Evolutionary conservation across 2,113 vertebrate species (phyloP).

Genomic region (Toxotes chatareus): DNA sequence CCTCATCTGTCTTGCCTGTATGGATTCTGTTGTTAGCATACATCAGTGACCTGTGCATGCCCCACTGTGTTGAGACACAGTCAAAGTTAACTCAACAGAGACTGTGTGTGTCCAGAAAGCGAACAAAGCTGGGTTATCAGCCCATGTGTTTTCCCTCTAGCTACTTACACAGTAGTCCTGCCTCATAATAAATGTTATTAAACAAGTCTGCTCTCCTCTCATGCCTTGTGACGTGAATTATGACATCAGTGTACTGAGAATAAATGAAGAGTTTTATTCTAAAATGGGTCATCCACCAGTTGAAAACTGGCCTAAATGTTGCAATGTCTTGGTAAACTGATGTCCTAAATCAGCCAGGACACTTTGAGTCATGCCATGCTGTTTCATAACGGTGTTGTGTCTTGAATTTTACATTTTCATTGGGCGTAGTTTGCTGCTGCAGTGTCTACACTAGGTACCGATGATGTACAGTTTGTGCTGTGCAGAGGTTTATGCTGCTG

Average conservation of each 20-base stretch:
- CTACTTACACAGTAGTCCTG: slow-evolving; percentile 3
- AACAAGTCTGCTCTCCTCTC: slow-evolving; percentile 19
- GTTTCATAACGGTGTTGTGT: not conserved
- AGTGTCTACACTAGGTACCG: too few relatives aligned
- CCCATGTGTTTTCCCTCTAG: slow-evolving; percentile 52
- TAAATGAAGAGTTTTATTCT: slow-evolving; percentile 8
- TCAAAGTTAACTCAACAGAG: slow-evolving; percentile 22
- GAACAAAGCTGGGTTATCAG: slow-evolving; percentile 13
- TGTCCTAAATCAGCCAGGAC: not conserved
- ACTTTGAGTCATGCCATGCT: not conserved
- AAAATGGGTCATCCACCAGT: slow-evolving; percentile 6
- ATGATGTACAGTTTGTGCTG: too few relatives aligned
- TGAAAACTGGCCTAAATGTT: not conserved
- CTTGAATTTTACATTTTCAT: not conserved
- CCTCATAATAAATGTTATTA: slow-evolving; percentile 26
- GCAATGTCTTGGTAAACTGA: not conserved
- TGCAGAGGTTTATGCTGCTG: too few relatives aligned
- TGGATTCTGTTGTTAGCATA: not conserved
- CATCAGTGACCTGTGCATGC: slow-evolving; percentile 11
- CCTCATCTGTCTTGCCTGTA: not conserved
- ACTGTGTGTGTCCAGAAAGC: slow-evolving; percentile 19
- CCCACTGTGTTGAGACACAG: slow-evolving; percentile 1
- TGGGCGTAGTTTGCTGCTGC: too few relatives aligned
- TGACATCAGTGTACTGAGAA: not conserved
- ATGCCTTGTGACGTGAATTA: slow-evolving; percentile 42